Conservation (phyloP, 2,797 vertebrate genomes). For the Enteromius paludinosus region DNA sequence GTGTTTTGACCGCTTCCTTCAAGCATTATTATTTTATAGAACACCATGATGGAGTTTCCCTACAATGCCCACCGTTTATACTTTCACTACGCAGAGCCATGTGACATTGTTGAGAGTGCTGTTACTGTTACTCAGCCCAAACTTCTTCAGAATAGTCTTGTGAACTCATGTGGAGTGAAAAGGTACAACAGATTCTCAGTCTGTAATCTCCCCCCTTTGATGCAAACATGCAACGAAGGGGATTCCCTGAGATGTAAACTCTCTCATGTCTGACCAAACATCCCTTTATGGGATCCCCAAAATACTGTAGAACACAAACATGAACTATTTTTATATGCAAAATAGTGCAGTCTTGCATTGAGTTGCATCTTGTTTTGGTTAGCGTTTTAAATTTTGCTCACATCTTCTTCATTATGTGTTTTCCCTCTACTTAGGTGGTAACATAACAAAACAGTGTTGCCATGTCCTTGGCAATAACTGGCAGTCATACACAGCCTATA, state of each 20-base stretch:
- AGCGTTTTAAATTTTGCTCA: not conserved
- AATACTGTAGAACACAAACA: not conserved
- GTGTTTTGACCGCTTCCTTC: not conserved
- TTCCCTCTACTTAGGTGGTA: conserved; percentile 1
- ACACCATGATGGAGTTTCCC: conserved; percentile 6
- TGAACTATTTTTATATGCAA: not conserved
- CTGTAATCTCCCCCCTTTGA: not conserved
- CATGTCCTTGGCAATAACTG: conserved; percentile 2
- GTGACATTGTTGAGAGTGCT: not conserved
- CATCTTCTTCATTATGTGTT: not conserved
- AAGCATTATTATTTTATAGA: no score
- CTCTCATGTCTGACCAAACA: not conserved
- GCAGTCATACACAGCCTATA: not conserved
- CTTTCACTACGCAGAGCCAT: not conserved
- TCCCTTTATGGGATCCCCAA: not conserved
- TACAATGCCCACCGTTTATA: not conserved
- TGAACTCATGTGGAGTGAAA: not conserved
- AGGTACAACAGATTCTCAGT: not conserved
- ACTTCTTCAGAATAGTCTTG: not conserved
- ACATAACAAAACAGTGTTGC: conserved; percentile 15
- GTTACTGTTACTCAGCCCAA: not conserved
- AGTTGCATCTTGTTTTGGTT: not conserved
- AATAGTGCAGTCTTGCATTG: not conserved
- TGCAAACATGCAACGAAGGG: not conserved
- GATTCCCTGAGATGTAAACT: conserved; percentile 20